Percentiles rank a stretch among this genome's conserved stretches.
phyloP scores from a whole-genome alignment of 2,797 vertebrate genomes.

The Mormyrops boulengeri region DNA sequence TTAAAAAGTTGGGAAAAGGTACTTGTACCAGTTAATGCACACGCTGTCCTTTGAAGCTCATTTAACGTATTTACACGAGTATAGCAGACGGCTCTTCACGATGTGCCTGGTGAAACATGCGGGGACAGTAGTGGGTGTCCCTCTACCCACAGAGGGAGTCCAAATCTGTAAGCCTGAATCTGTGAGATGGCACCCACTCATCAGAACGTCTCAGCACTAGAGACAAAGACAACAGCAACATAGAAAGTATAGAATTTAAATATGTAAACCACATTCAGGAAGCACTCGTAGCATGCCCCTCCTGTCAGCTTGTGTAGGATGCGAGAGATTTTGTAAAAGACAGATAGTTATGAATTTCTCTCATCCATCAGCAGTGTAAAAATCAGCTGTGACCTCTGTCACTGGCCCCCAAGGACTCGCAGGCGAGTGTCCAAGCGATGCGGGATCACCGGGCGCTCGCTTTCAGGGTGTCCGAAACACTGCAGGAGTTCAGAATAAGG shows the following conservation, averaged over 20 bases:
- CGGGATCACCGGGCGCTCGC: neutral
- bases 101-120: neutral
- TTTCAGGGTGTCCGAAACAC: neutral
- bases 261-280: constrained; percentile 4
- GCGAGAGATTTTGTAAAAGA: neutral
- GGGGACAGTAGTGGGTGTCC: neutral
- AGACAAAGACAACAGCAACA: neutral
- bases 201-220: neutral
- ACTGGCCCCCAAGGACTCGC: neutral
- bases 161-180: neutral
- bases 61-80: neutral
- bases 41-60: neutral
- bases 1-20: neutral
- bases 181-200: neutral
- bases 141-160: neutral
- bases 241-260: neutral
- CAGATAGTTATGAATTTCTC: neutral
- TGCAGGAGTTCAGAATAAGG: neutral
- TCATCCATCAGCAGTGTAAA: neutral
- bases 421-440: neutral
- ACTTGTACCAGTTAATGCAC: neutral
- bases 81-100: neutral
- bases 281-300: neutral
- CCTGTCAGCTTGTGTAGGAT: neutral
- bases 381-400: neutral